phyloP scores from a whole-genome alignment of 2,797 vertebrate genomes.

The Phyllotis vaccarum region DNA sequence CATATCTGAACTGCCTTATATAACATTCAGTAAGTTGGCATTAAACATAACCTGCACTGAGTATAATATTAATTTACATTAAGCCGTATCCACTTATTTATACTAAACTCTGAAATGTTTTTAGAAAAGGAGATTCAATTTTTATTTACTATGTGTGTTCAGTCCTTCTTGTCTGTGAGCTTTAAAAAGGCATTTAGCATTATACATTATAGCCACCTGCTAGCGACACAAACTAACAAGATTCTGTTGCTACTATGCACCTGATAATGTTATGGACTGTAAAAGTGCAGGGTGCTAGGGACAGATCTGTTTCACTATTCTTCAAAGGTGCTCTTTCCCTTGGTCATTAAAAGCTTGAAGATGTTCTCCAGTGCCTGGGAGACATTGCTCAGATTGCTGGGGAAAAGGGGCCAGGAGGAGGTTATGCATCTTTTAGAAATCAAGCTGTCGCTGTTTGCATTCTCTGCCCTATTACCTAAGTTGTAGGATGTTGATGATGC shows the following conservation, averaged over 20 bases:
- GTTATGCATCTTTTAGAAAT: background rate
- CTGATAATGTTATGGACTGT: background rate
- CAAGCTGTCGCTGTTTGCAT: background rate
- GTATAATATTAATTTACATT: conserved; percentile 37
- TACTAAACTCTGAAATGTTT: conserved; percentile 4
- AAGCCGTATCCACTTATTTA: background rate
- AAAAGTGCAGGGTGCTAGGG: background rate
- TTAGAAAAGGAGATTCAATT: conserved; percentile 22
- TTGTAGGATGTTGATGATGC: background rate
- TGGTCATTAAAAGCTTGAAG: background rate
- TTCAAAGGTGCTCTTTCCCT: background rate
- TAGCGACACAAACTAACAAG: background rate
- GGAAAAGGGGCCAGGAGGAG: background rate
- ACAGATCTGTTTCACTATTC: background rate
- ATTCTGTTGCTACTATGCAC: background rate
- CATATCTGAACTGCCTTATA: background rate
- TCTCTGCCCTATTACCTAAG: background rate
- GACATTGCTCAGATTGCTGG: background rate
- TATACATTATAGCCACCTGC: background rate
- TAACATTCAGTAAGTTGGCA: conserved; percentile 18
- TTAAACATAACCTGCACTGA: background rate
- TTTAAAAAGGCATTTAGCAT: background rate
- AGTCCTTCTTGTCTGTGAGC: background rate
- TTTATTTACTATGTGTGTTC: background rate
- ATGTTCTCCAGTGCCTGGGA: background rate